Evolutionary conservation across 1,140 invertebrate genomes (phyloP).

Genomic region (Sarcophaga bullata): DNA sequence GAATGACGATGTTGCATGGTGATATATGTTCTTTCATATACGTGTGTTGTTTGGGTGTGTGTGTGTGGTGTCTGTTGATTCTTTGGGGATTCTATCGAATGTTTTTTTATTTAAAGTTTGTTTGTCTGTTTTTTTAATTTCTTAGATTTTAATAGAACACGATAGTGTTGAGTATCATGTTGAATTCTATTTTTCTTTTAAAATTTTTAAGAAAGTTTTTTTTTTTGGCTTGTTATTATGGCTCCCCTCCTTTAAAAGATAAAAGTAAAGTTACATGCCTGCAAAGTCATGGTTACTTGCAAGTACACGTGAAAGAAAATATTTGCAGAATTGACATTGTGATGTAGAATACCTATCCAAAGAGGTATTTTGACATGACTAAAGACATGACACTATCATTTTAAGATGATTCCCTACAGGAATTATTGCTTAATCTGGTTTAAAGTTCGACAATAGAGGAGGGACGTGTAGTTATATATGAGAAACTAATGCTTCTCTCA

Average conservation of each 20-base stretch:
- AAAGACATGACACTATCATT: too few relatives aligned
- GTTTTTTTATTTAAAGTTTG: constrained; percentile 10
- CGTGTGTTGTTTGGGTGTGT: too few relatives aligned
- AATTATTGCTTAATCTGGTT: too few relatives aligned
- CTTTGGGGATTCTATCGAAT: neutral
- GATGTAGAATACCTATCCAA: too few relatives aligned
- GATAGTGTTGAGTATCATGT: constrained; percentile 19
- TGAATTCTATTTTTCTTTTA: neutral
- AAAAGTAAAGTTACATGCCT: neutral
- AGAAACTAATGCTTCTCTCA: too few relatives aligned
- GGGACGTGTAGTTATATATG: too few relatives aligned
- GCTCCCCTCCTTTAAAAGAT: neutral
- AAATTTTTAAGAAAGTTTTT: neutral
- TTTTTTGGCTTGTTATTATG: neutral
- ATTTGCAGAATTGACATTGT: too few relatives aligned
- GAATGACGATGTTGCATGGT: neutral
- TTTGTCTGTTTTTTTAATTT: neutral
- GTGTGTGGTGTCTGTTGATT: too few relatives aligned
- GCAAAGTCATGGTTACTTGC: neutral
- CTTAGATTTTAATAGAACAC: constrained; percentile 19
- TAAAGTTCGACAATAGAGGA: too few relatives aligned
- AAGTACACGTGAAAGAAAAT: too few relatives aligned
- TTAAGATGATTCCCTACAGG: too few relatives aligned
- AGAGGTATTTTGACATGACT: too few relatives aligned
- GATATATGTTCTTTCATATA: neutral